These are phyloP conservation scores for Proteles cristata DNA, from an alignment of 2,113 vertebrate species.

Conservation along the genomic window DNA sequence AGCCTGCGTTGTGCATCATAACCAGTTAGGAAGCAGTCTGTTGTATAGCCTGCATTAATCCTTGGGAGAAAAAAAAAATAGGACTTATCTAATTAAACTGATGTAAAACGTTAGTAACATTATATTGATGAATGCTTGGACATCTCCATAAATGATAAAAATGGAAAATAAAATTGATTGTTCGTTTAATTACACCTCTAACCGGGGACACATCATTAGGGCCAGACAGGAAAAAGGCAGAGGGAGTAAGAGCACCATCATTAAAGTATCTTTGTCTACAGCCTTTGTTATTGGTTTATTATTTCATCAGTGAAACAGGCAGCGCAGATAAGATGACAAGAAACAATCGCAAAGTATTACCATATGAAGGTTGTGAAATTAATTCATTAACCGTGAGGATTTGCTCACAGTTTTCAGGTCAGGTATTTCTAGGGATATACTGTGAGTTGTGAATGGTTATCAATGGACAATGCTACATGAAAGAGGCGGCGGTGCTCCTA, in stretches of 20 bases:
- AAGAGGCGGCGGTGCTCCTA: background rate
- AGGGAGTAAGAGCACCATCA: constrained; percentile 39
- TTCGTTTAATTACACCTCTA: constrained; percentile 56
- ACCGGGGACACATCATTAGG: background rate
- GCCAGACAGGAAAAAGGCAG: background rate
- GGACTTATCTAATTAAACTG: constrained; percentile 68
- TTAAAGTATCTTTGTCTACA: constrained; percentile 69
- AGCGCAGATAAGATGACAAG: constrained; percentile 64
- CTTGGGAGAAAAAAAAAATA: constrained; percentile 64
- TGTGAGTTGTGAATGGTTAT: background rate
- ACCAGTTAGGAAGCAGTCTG: constrained; percentile 12
- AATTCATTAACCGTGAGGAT: constrained; percentile 55
- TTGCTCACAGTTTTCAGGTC: constrained; percentile 43
- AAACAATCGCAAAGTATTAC: constrained; percentile 60
- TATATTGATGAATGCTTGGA: constrained; percentile 69
- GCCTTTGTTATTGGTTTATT: constrained; percentile 65
- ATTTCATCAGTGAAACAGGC: constrained; percentile 57
- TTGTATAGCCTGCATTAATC: constrained; percentile 47
- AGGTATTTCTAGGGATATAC: background rate
- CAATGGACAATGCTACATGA: background rate
- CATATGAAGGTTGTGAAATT: constrained; percentile 50
- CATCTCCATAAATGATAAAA: constrained; percentile 72
- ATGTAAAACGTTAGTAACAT: constrained; percentile 73
- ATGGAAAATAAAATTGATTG: constrained; percentile 74
- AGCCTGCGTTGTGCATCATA: background rate